Percentiles rank a stretch among this genome's conserved stretches.
These are phyloP conservation scores for Acanthopagrus latus DNA, from an alignment of 2,797 vertebrate genomes.

Conservation along the genomic window DNA sequence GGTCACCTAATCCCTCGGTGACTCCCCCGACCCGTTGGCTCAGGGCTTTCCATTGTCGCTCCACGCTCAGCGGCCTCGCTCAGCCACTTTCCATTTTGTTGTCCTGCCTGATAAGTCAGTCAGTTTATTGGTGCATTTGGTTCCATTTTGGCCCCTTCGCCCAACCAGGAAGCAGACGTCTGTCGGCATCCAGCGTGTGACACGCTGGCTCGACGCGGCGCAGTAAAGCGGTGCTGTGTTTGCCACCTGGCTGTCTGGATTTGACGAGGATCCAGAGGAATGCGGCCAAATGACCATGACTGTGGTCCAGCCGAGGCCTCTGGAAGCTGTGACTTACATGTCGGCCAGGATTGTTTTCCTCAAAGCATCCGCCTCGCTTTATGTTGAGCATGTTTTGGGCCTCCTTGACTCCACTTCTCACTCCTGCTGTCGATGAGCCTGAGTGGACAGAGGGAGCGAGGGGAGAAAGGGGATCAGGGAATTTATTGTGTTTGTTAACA, in stretches of 20 bases:
- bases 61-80: conserved; percentile 63
- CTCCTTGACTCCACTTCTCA: conserved; percentile 48
- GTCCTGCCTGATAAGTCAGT: conserved; percentile 75
- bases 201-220: conserved; percentile 45
- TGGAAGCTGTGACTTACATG: conserved; percentile 2
- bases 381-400: conserved; percentile 31
- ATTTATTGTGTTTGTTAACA: conserved; percentile 88
- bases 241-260: conserved; percentile 71
- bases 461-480: conserved; percentile 81
- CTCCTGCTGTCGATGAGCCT: conserved; percentile 41
- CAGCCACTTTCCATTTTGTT: conserved; percentile 77
- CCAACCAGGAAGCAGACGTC: conserved; percentile 69
- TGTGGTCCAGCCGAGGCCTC: conserved; percentile 7
- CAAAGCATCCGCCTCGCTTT: conserved; percentile 30
- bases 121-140: conserved; percentile 82
- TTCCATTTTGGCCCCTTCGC: conserved; percentile 57
- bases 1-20: conserved; percentile 87
- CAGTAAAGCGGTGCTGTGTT: conserved; percentile 61
- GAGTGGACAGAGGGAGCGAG: conserved; percentile 72
- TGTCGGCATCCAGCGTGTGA: conserved; percentile 49
- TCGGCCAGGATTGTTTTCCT: conserved; percentile 21
- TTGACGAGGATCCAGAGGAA: conserved; percentile 12
- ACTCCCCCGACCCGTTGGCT: conserved; percentile 83
- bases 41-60: conserved; percentile 86
- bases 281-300: conserved; percentile 17